Percentiles rank a stretch among this genome's conserved stretches.
Conservation (phyloP, 2,888 invertebrate species). For the Dolomedes plantarius region DNA sequence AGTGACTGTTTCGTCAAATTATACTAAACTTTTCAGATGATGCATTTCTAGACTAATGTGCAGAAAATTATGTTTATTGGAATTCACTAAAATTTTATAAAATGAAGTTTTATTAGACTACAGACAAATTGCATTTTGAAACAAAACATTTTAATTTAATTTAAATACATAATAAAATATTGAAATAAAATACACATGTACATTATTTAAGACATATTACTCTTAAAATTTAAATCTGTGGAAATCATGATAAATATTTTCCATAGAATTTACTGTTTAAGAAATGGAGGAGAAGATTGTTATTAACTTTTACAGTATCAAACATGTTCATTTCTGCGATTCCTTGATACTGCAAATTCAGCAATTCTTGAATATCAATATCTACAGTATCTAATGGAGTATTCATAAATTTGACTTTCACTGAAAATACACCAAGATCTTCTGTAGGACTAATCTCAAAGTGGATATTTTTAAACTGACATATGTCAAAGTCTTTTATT, state of each 20-base stretch:
- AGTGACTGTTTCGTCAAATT: too few species aligned
- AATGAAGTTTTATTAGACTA: too few species aligned
- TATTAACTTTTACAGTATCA: constrained; percentile 86
- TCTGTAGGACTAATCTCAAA: constrained; percentile 83
- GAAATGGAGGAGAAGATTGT: constrained; percentile 85
- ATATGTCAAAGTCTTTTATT: constrained; percentile 82
- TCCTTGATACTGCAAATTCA: constrained; percentile 87
- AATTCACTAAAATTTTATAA: too few species aligned
- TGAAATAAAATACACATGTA: too few species aligned
- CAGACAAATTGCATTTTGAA: too few species aligned
- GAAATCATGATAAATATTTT: not conserved
- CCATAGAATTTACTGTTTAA: constrained; percentile 86
- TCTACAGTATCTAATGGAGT: constrained; percentile 85
- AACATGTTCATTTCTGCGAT: constrained; percentile 86
- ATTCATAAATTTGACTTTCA: constrained; percentile 86
- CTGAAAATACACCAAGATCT: constrained; percentile 83
- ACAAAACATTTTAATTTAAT: too few species aligned
- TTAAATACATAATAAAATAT: too few species aligned
- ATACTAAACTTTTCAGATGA: too few species aligned
- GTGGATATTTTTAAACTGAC: constrained; percentile 85
- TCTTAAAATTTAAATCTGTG: not conserved
- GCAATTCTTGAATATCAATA: constrained; percentile 83
- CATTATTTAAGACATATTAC: too few species aligned
- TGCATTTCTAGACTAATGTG: too few species aligned
- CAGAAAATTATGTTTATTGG: too few species aligned